Percentiles rank a stretch among this genome's conserved stretches.
phyloP scores from a whole-genome alignment of 1,140 invertebrate genomes.

The Stegodyphus mimosarum region DNA sequence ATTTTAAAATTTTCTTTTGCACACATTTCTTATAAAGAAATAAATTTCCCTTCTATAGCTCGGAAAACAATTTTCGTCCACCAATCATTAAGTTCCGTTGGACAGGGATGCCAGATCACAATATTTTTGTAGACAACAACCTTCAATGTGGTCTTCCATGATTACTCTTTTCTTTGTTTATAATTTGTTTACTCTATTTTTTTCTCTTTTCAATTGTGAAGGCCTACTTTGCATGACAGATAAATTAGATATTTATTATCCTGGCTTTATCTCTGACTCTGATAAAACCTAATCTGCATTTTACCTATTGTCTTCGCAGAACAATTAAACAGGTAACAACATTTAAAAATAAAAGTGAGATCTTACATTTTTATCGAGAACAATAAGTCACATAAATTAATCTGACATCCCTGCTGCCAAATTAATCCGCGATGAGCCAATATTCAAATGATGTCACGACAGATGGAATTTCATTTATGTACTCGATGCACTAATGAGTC shows the following conservation, averaged over 20 bases:
- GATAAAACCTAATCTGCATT: not conserved
- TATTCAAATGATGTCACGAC: slow-evolving; percentile 25
- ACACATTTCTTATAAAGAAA: no score
- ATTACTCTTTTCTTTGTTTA: not conserved
- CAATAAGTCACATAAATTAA: slow-evolving; percentile 38
- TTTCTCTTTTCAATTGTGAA: not conserved
- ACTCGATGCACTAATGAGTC: not conserved
- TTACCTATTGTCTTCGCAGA: not conserved
- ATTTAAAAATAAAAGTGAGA: not conserved
- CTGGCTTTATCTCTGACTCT: not conserved
- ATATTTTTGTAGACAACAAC: not conserved
- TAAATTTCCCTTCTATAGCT: no score
- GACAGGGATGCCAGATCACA: slow-evolving; percentile 6
- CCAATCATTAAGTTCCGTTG: not conserved
- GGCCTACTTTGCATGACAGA: not conserved
- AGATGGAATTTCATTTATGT: not conserved
- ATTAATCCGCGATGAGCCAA: slow-evolving; percentile 25
- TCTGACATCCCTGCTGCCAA: slow-evolving; percentile 60
- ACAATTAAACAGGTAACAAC: not conserved
- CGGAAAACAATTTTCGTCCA: not conserved
- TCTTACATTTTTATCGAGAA: not conserved
- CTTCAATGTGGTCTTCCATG: no score
- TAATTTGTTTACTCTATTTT: not conserved
- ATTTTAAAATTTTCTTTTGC: no score
- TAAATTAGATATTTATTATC: not conserved